These are phyloP conservation scores for Cheilosia pagana DNA, from an alignment of 2,888 invertebrate species.

Conservation along the genomic window DNA sequence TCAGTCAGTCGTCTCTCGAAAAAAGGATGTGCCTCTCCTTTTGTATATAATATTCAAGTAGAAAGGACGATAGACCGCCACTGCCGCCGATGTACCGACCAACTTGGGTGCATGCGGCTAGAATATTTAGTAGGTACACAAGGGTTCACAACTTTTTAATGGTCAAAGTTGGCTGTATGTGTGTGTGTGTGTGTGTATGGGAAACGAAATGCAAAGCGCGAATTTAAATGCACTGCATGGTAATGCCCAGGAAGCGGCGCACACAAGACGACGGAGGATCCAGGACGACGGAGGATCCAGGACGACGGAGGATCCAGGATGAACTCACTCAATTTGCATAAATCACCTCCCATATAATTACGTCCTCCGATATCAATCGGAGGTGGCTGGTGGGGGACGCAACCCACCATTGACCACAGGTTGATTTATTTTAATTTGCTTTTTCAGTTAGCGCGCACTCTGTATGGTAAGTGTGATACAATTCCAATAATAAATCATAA, in stretches of 20 bases:
- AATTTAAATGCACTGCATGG: constrained; percentile 56
- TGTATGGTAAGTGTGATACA: constrained; percentile 47
- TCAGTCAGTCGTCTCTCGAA: constrained; percentile 42
- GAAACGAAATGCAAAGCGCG: constrained; percentile 37
- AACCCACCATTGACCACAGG: constrained; percentile 36
- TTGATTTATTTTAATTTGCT: constrained; percentile 68
- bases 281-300: constrained; percentile 25
- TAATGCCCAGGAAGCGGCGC: constrained; percentile 58
- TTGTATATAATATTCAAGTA: constrained; percentile 8
- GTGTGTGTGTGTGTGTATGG: background rate
- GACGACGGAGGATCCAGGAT: constrained; percentile 22
- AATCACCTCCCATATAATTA: constrained; percentile 71
- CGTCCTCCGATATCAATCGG: constrained; percentile 59
- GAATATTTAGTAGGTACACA: constrained; percentile 73
- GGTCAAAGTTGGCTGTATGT: constrained; percentile 62
- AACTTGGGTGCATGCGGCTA: constrained; percentile 61
- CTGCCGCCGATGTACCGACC: constrained; percentile 30
- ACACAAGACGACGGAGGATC: constrained; percentile 47
- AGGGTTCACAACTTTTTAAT: constrained; percentile 72
- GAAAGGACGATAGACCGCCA: constrained; percentile 39
- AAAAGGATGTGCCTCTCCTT: constrained; percentile 6
- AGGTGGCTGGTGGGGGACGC: background rate
- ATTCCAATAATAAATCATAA: constrained; percentile 70
- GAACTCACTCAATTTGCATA: constrained; percentile 66
- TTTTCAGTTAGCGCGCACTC: constrained; percentile 21